phyloP scores from a whole-genome alignment of 1,140 invertebrate genomes.

The Sarcophaga bullata region DNA sequence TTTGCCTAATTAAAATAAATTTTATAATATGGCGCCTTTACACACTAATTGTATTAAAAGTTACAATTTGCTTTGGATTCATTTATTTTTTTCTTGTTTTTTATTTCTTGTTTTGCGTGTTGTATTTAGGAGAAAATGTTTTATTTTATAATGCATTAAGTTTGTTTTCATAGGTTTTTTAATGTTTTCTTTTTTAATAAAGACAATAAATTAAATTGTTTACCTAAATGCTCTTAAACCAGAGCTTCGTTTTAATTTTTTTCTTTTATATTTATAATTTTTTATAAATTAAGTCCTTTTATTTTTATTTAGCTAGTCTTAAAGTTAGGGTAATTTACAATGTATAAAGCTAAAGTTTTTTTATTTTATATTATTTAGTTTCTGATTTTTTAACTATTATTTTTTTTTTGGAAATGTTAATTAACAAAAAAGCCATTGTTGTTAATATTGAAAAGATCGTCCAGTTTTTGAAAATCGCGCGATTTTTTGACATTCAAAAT shows the following conservation, averaged over 20 bases:
- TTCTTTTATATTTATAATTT: conserved; percentile 45
- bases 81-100: background rate
- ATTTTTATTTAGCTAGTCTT: conserved; percentile 60
- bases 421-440: conserved; percentile 51
- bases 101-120: background rate
- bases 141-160: conserved; percentile 3
- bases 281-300: conserved; percentile 50
- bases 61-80: conserved; percentile 14
- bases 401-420: conserved; percentile 41
- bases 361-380: conserved; percentile 45
- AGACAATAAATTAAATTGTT: conserved; percentile 25
- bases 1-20: background rate
- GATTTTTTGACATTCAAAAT: conserved; percentile 58
- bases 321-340: conserved; percentile 63
- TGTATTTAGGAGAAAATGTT: background rate
- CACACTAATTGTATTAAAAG: conserved; percentile 28
- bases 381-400: conserved; percentile 43
- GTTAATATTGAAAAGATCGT: conserved; percentile 50
- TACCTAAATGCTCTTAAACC: conserved; percentile 42
- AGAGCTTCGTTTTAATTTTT: conserved; percentile 42
- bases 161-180: background rate
- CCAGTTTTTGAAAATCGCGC: conserved; percentile 47
- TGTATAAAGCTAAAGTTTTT: conserved; percentile 65
- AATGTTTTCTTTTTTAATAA: background rate
- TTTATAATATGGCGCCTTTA: conserved; percentile 29